phyloP scores from a whole-genome alignment of 2,888 invertebrate species.

The Leistus spinibarbis region DNA sequence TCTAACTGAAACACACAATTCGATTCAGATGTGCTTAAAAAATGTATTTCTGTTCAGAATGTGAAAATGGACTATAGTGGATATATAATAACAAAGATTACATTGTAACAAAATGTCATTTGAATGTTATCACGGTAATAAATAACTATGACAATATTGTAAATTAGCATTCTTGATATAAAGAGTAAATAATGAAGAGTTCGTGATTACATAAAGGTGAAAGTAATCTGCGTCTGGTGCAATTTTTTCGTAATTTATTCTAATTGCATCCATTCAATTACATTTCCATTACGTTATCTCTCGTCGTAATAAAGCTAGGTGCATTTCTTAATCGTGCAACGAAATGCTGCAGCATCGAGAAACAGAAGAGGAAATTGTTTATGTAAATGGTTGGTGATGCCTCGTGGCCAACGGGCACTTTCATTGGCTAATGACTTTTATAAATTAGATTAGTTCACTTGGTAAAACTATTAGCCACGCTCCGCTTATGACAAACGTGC shows the following conservation, averaged over 20 bases:
- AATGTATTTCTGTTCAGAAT: too few species aligned
- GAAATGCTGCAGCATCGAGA: background rate
- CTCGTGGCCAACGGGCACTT: background rate
- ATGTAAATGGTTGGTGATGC: background rate
- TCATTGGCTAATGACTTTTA: conserved; percentile 26
- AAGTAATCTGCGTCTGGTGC: background rate
- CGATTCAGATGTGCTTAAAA: too few species aligned
- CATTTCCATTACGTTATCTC: background rate
- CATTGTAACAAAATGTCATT: too few species aligned
- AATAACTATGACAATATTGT: too few species aligned
- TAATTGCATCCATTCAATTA: conserved; percentile 3
- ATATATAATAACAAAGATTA: too few species aligned
- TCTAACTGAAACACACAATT: too few species aligned
- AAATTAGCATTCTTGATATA: too few species aligned
- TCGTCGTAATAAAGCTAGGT: background rate
- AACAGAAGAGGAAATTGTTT: background rate
- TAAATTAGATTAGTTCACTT: conserved; percentile 27
- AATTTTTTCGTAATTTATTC: background rate
- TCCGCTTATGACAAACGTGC: conserved; percentile 35
- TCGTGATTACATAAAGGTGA: background rate
- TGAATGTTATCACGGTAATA: too few species aligned
- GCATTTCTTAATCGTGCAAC: background rate
- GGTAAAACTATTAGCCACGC: conserved; percentile 31
- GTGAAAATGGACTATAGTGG: too few species aligned
- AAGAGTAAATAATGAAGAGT: too few species aligned